A percentile compares a stretch with the other conserved stretches of the same genome.
phyloP scores from a whole-genome alignment of 2,888 invertebrate genomes.

The Drosophila mimica region DNA sequence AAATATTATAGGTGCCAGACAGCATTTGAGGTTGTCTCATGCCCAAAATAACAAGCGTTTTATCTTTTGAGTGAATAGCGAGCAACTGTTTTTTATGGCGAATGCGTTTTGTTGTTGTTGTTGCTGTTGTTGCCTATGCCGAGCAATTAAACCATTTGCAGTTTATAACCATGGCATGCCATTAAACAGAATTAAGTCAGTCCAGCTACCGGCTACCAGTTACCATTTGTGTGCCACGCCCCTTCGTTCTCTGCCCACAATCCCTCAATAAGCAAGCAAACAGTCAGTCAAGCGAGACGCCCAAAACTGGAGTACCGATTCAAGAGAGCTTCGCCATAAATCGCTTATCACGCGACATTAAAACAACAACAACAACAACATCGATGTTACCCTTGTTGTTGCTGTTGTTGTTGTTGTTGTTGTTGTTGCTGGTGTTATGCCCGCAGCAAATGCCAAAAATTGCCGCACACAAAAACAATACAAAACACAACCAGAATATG shows the following conservation, averaged over 20 bases:
- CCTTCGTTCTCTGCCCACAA: slow-evolving; percentile 15
- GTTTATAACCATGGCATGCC: slow-evolving; percentile 78
- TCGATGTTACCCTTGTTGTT: slow-evolving; percentile 26
- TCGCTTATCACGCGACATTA: slow-evolving; percentile 80
- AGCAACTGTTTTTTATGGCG: slow-evolving; percentile 42
- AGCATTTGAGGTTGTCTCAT: not conserved
- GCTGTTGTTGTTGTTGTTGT: slow-evolving; percentile 25
- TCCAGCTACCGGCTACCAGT: slow-evolving; percentile 23
- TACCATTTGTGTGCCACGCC: not conserved
- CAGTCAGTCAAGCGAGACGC: slow-evolving; percentile 73
- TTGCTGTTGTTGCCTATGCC: slow-evolving; percentile 43
- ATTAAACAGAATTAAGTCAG: slow-evolving; percentile 78
- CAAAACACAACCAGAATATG: slow-evolving; percentile 63
- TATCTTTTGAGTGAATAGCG: slow-evolving; percentile 19
- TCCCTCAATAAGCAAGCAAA: slow-evolving; percentile 25
- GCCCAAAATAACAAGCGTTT: slow-evolving; percentile 17
- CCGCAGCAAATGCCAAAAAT: slow-evolving; percentile 79
- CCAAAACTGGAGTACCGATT: slow-evolving; percentile 73
- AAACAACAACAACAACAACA: slow-evolving; percentile 56
- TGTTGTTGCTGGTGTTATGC: slow-evolving; percentile 51
- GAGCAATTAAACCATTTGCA: slow-evolving; percentile 78
- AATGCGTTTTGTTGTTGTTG: slow-evolving; percentile 40
- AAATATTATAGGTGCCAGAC: not conserved
- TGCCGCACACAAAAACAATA: slow-evolving; percentile 79
- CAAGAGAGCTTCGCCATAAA: slow-evolving; percentile 77